phyloP scores from a whole-genome alignment of 2,113 vertebrate genomes.

The Podocnemis expansa region DNA sequence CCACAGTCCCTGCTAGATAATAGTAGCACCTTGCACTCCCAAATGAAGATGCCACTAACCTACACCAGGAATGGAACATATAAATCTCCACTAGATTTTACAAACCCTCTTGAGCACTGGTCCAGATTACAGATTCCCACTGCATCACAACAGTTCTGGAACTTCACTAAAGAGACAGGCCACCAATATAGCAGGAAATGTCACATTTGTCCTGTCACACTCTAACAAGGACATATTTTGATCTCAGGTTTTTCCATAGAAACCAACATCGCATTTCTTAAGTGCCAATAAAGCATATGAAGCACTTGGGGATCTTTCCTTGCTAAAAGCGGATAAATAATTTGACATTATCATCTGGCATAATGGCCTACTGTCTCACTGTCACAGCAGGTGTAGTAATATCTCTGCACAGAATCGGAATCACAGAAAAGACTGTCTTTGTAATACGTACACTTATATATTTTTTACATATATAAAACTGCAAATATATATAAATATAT shows the following conservation, averaged over 20 bases:
- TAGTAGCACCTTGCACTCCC: background rate
- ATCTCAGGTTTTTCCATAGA: background rate
- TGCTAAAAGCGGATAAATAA: background rate
- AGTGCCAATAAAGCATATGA: background rate
- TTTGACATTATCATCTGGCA: background rate
- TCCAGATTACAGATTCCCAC: background rate
- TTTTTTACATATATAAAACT: background rate
- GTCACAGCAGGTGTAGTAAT: background rate
- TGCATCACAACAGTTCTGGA: background rate
- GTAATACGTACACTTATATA: background rate
- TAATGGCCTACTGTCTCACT: background rate
- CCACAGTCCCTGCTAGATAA: background rate
- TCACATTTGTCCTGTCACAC: background rate
- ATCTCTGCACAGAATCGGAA: background rate
- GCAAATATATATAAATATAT: background rate
- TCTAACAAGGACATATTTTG: background rate
- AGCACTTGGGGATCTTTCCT: background rate
- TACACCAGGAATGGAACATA: background rate
- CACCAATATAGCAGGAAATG: background rate
- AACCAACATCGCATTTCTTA: accelerated
- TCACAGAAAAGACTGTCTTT: background rate
- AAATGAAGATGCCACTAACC: background rate
- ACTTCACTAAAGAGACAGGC: background rate
- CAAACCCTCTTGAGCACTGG: background rate
- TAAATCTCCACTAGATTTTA: background rate